Base-by-base conservation (phyloP, 2,113 vertebrate species). In the Aepyceros melampus region DNA sequence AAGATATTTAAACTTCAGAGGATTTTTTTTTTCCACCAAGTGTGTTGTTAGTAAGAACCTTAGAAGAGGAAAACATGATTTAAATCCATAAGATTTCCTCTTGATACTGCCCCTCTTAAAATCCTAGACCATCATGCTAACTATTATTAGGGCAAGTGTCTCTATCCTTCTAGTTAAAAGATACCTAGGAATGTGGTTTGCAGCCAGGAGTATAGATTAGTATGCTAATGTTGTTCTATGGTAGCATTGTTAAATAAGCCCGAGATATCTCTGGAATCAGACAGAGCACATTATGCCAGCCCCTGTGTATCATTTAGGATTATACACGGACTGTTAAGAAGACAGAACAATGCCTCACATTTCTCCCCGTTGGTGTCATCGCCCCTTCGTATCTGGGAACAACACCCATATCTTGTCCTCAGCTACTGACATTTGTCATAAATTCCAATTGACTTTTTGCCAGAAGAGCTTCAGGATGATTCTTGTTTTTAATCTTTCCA, bases 181-280 rank as follows among this genome's bases (percentile, higher is more conserved):
- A 98, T 97, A 98, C 95, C 95, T 91, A 97, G 97, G 97, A 98
- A 98, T 97, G 98, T 84, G 94, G 97, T 97, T 97, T 78, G 78
- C 40, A 0, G 98, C 86, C 93, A 64, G 97, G 97, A 97, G 94
- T 97, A 94, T 96, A 98, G 98, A 98, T 98, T 98, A 99, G 84
- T 95, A 2, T 98, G 96, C 90, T 98, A 97, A 95, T 97, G 76
- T 95, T 92, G 97, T 97, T 98, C 98, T 98, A 96, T 98, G 99
- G 98, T 97, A 98, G 97, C 96, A 97, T 98, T 98, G 98, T 98
- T 98, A 98, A 99, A 98, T 98, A 98, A 98, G 98, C 97, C 97
- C 89, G 90, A 94, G 91, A 95, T 95, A 98, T 93, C 97, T 83
- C 97, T 97, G 97, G 98, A 99, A 98, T 98, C 97, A 97, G 95